These are phyloP conservation scores for Cryptotermes secundus DNA, from an alignment of 1,140 invertebrate species.

Conservation along the genomic window DNA sequence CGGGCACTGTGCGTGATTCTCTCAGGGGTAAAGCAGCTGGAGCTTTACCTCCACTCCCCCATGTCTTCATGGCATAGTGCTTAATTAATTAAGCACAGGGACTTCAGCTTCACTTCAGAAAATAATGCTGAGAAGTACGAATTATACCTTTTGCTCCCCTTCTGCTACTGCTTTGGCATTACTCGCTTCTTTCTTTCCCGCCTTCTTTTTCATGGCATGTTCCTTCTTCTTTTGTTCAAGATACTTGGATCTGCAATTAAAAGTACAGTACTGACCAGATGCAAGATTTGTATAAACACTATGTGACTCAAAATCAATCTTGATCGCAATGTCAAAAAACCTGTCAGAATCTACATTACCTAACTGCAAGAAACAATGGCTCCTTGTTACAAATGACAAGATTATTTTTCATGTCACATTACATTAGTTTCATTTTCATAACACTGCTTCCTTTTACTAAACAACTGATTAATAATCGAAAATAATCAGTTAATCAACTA, in stretches of 20 bases:
- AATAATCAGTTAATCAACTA: too few species aligned
- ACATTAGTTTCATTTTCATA: too few species aligned
- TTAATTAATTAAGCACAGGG: too few species aligned
- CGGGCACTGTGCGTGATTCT: too few species aligned
- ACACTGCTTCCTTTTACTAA: too few species aligned
- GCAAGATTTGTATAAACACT: not conserved
- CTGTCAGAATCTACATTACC: not conserved
- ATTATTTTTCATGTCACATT: not conserved
- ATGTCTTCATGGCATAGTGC: too few species aligned
- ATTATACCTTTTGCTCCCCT: not conserved
- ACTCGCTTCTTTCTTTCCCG: slow-evolving; percentile 51
- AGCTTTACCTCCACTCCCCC: too few species aligned
- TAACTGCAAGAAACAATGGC: not conserved
- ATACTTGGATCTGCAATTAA: slow-evolving; percentile 32
- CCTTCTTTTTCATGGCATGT: slow-evolving; percentile 29
- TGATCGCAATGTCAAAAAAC: not conserved
- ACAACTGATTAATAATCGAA: too few species aligned
- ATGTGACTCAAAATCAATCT: not conserved
- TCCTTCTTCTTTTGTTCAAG: slow-evolving; percentile 37
- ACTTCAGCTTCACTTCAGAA: too few species aligned
- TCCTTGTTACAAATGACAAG: not conserved
- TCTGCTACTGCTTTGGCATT: not conserved
- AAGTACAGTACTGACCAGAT: not conserved
- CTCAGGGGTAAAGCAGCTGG: too few species aligned
- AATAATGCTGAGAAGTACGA: too few species aligned